phyloP scores from a whole-genome alignment of 2,113 vertebrate species.

The Xiphophorus maculatus region DNA sequence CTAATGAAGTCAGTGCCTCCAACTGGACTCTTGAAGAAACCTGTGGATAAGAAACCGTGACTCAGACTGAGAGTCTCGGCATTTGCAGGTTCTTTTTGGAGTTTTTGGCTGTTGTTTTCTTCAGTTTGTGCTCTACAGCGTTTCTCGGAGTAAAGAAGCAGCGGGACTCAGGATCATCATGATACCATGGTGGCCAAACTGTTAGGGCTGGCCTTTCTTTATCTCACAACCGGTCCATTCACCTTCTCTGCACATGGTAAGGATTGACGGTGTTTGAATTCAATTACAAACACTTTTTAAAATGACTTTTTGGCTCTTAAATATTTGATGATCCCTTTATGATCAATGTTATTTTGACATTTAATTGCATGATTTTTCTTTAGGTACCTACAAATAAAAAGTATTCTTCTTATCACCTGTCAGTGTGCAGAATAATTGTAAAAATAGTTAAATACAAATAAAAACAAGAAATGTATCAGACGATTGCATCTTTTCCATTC shows the following conservation, averaged over 20 bases:
- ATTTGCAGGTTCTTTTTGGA: neutral
- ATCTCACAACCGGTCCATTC: conserved; percentile 45
- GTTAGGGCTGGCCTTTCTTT: conserved; percentile 62
- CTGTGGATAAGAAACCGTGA: neutral
- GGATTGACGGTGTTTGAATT: neutral
- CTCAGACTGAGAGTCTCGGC: neutral
- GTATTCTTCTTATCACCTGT: neutral
- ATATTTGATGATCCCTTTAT: neutral
- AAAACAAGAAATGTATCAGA: neutral
- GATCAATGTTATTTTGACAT: neutral
- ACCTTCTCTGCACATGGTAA: conserved; percentile 48
- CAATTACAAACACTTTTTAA: neutral
- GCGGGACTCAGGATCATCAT: conserved; percentile 69
- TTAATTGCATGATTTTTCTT: neutral
- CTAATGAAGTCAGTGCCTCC: conserved; percentile 54
- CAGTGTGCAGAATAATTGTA: neutral
- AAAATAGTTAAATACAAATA: neutral
- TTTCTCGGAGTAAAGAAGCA: conserved; percentile 31
- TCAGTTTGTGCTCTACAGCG: neutral
- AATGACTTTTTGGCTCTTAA: neutral
- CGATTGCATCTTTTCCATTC: no score
- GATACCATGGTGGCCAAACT: conserved; percentile 77
- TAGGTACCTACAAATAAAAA: neutral
- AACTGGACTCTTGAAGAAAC: conserved; percentile 47
- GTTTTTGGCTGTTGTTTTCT: neutral